Evolutionary conservation across 1,140 invertebrate genomes (phyloP).

Genomic region (Zophobas atratus): DNA sequence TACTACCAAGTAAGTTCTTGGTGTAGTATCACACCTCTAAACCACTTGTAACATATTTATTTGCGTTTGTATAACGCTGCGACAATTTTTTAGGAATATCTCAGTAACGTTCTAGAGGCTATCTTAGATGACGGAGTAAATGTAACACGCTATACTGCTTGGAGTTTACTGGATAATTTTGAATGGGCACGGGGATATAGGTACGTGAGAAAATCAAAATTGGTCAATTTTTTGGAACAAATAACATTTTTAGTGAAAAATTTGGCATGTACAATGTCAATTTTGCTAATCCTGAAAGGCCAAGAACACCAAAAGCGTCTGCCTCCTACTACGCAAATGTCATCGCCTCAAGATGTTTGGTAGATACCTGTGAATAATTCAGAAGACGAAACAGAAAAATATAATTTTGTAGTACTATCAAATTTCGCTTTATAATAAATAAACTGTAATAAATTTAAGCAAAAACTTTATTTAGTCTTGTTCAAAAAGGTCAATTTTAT

Average conservation of each 20-base stretch:
- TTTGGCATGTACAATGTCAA: constrained; percentile 72
- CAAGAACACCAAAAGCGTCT: constrained; percentile 69
- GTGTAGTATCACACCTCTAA: not conserved
- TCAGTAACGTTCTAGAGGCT: constrained; percentile 77
- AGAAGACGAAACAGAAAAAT: no score
- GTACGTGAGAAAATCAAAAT: constrained; percentile 71
- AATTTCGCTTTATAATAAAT: no score
- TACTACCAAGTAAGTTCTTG: constrained; percentile 63
- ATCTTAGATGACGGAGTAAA: constrained; percentile 75
- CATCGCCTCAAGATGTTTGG: not conserved
- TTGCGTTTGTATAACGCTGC: no score
- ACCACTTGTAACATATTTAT: no score
- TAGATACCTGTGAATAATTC: no score
- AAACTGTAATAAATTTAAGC: no score
- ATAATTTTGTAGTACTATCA: no score
- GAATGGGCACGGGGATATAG: constrained; percentile 79
- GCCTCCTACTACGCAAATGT: constrained; percentile 52
- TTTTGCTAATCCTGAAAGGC: constrained; percentile 76
- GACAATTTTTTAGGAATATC: constrained; percentile 69
- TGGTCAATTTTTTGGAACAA: not conserved
- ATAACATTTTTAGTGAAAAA: constrained; percentile 28
- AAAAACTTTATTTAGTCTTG: no score
- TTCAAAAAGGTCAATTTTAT: no score
- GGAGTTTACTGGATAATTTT: constrained; percentile 83
- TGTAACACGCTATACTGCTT: constrained; percentile 78